Base-by-base conservation (phyloP, 1,140 invertebrate genomes). In the Coelopa frigida region DNA sequence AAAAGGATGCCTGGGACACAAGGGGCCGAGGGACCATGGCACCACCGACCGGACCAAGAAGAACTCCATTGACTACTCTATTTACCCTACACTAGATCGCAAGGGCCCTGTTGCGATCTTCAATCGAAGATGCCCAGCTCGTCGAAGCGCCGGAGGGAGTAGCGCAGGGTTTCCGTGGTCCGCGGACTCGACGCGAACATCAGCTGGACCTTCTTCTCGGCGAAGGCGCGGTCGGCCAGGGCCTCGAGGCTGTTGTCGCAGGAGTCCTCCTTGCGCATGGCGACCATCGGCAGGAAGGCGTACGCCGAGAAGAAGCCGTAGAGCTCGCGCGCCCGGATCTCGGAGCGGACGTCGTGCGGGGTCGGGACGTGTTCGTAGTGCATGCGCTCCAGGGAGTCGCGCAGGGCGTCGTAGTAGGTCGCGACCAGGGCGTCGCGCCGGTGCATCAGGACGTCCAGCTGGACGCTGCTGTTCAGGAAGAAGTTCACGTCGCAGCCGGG, bases 111-210 rank as follows among this genome's bases (percentile, higher is more conserved):
- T 20, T 11, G n/a, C n/a, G n/a, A n/a, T n/a, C n/a, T n/a, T 57
- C 49, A 64, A 51, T 66, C 62, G 22, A 66, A 66, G 22, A 66
- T 66, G 26, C 58, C 55, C 37, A 66, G 23, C 27, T 63, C 52
- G 26, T 66, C 60, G 37, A 66, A 66, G 12, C 62, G 56, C 37
- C 53, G 54, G 17, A 67, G 44, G 11, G 59, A 55, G 46, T 57
- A 67, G 24, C 56, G 60, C 31, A 67, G 48, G 15, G 57, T 67
- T 14, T 66, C 52, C 20, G 52, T 54, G 18, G 62, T 66, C 44
- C 63, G 58, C 43, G 62, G 62, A 56, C 66, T 66, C 2, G 63
- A 66, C 20, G 60, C 50, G 58, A 67, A 67, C 63, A 67, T 67
- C 36, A 67, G 29, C 26, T 67, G 56, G 3, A 64, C 61, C 47